Base-by-base conservation (phyloP, 2,888 invertebrate genomes). In the Sesia bembeciformis region DNA sequence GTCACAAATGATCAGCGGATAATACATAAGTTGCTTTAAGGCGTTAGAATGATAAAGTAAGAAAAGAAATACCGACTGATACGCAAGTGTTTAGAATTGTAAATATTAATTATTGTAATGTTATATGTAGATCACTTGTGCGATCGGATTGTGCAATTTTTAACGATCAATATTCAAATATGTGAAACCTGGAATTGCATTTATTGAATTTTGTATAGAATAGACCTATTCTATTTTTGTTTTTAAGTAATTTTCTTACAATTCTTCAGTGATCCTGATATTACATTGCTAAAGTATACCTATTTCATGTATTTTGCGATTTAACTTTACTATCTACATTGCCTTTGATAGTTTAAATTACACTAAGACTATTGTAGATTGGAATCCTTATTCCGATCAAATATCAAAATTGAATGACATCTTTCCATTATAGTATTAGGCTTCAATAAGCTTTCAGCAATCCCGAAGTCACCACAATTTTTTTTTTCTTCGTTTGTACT, bases 11-110 rank as follows among this genome's bases (percentile, higher is more conserved):
- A 8, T 46, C 46, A 46, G 46, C 4, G 46, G 7, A 4, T 23
- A 39, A 50, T 3, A 38, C 7, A 59, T 60, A 64, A 63, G 64
- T 72, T 72, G 78, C 76, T 73, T 70, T 74, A 74, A 69, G 62
- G 53, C 56, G 56, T 59, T 64, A 72, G 66, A 74, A 40, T 58
- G 57, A 63, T 68, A 70, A 65, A 66, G 66, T 71, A 69, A 71
- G 66, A 62, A 59, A 64, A 52, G 66, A 23, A 23, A 72, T 79
- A 79, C 70, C 77, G 88, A 88, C 88, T 86, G 88, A 87, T 77
- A 75, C 79, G 75, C 81, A 81, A 84, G 82, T 85, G 85, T 85
- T 78, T 83, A 83, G 78, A 75, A 72, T 69, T 87, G 88, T 89
- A 89, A 80, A 89, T 88, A 88, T 80, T 79, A 81, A 78, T 63